These are phyloP conservation scores for Holacanthella duospinosa DNA, from an alignment of 2,888 invertebrate genomes.

Conservation along the genomic window DNA sequence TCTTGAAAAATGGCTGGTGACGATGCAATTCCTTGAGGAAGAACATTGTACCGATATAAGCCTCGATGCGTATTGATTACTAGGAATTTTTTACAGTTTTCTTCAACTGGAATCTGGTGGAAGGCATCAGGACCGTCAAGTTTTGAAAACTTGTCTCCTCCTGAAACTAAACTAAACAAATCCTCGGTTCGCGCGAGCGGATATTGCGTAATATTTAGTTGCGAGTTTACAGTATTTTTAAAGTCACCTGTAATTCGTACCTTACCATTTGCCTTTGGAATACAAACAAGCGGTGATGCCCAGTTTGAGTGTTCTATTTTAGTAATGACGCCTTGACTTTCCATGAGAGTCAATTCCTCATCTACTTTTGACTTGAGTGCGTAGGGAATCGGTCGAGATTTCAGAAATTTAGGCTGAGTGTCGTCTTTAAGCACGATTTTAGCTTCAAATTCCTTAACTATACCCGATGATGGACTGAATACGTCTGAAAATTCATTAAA, in stretches of 20 bases:
- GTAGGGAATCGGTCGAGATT: constrained; percentile 38
- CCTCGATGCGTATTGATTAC: constrained; percentile 40
- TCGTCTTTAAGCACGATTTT: constrained; percentile 29
- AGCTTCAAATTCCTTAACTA: constrained; percentile 27
- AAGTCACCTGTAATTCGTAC: constrained; percentile 40
- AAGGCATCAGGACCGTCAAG: too few relatives aligned
- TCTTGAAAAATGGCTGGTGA: too few relatives aligned
- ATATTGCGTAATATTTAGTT: constrained; percentile 38
- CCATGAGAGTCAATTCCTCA: constrained; percentile 32
- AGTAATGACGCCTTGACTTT: constrained; percentile 27
- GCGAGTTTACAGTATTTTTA: too few relatives aligned
- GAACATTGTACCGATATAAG: constrained; percentile 38
- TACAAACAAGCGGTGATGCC: constrained; percentile 40
- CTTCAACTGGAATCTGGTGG: constrained; percentile 39
- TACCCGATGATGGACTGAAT: constrained; percentile 18
- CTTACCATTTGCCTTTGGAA: constrained; percentile 39
- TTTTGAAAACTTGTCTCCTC: constrained; percentile 39
- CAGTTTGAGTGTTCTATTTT: constrained; percentile 35
- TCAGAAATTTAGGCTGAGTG: constrained; percentile 35
- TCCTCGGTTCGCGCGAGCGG: constrained; percentile 35
- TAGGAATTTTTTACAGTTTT: constrained; percentile 33
- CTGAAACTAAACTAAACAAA: constrained; percentile 27
- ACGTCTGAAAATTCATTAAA: constrained; percentile 16
- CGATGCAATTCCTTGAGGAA: constrained; percentile 41
- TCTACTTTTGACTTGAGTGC: constrained; percentile 37